Evolutionary conservation across 2,797 vertebrate species (phyloP), one percentile per base, ranked within the genome.

Genomic region (Fistularia tabacaria): DNA sequence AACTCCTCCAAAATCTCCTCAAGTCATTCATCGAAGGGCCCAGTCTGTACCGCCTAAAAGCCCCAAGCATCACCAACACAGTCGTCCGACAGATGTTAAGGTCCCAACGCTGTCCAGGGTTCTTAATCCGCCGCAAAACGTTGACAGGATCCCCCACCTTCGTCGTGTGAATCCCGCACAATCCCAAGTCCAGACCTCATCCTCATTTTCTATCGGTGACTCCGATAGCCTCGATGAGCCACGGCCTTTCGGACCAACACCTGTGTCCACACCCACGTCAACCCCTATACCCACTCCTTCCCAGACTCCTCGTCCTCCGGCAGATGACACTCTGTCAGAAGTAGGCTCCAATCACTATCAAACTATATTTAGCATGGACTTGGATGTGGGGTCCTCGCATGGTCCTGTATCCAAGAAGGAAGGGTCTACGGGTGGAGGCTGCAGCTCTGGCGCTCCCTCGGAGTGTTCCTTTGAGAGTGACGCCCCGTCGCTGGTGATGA

Each of bases 141-240:
- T 97, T 6, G 95, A 97, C 85, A 90, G 81, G 14, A 90, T 97
- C 6, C 93, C 94, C 10, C 95, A 94, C 68, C 89, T 93, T 44
- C 92, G 94, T 50, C 92, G 92, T 52, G 91, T 88, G 53, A 93
- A 89, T 0, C 92, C 92, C 0, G 90, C 86, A 84, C 92, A 94
- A 67, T 90, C 86, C 59, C 88, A 91, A 1, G 86, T 94, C 45
- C 95, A 96, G 84, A 93, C 91, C 0, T 90, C 90, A 0, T 93
- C 92, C n/a, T 92, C 94, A n/a, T 92, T 97, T 79, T 92, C 89
- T 69, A 88, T 97, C 44, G 85, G 88, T 14, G 76, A 85, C 15
- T 66, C 85, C 7, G 57, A 75, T 13, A 71, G 53, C 42, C 46
- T 61, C 7, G 80, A 69, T 49, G 88, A 87, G 12, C 89, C 77